A percentile compares a stretch with the other conserved stretches of the same genome.
Evolutionary conservation across 2,113 vertebrate species (phyloP).

Genomic region (Dendrocopos noguchii): DNA sequence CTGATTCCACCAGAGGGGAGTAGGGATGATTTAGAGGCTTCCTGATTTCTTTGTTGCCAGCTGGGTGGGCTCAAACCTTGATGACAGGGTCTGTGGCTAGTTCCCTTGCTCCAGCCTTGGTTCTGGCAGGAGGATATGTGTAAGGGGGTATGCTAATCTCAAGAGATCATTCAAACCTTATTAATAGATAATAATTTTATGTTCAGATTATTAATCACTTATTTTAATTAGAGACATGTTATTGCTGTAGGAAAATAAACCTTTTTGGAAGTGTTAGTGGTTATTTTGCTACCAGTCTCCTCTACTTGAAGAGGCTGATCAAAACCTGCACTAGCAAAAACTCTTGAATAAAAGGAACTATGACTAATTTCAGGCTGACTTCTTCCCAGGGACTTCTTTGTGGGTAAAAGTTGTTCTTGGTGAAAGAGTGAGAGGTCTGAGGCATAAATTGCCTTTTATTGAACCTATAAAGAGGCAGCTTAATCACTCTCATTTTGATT

Average conservation of each 20-base stretch:
- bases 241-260: slow-evolving; percentile 6
- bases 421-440: background rate
- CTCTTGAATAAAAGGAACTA: background rate
- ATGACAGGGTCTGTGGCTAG: background rate
- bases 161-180: background rate
- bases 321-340: background rate
- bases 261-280: background rate
- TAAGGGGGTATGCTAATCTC: background rate
- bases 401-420: background rate
- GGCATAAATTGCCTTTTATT: background rate
- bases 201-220: background rate
- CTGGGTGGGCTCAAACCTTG: too few species aligned
- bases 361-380: background rate
- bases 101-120: background rate
- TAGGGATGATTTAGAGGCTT: too few species aligned
- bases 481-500: background rate
- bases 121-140: background rate
- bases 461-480: background rate
- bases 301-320: background rate
- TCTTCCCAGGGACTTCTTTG: background rate
- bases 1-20: too few species aligned
- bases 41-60: too few species aligned
- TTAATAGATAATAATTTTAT: slow-evolving; percentile 4
- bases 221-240: slow-evolving; percentile 26
- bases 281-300: background rate